Base-by-base conservation (phyloP, 1,140 invertebrate species). In the Calycopis cecrops region DNA sequence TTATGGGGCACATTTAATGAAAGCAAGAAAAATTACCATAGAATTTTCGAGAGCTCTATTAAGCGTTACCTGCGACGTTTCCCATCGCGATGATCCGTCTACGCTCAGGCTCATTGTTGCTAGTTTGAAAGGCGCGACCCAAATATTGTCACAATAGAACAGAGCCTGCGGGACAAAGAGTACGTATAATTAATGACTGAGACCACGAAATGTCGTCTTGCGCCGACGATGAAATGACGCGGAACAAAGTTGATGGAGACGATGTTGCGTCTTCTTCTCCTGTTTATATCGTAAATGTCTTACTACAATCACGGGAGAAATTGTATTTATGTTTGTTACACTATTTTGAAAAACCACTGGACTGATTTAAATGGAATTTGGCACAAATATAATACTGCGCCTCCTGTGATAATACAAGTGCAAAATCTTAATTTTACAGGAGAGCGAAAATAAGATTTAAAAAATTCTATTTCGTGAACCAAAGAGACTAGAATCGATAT, bases 111-210 rank as follows among this genome's bases (percentile, higher is more conserved):
- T 71, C 60, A 79, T 77, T 83, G 77, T 82, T 69, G 59, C 57
- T 59, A 68, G 57, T 73, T 78, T 82, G 72, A 81, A 79, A 79
- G 79, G 69, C 72, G 57, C 71, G 76, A 73, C 74, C 77, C 73
- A 67, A 79, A 82, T 81, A 79, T 82, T 85, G 80, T 82, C 74
- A 84, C 82, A 84, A 84, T 79, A 72, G 72, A 71, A 71, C 56
- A 64, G 75, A 68, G 69, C 65, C 63, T 63, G 57, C 59, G 65
- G 79, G 77, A 85, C 80, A 84, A 84, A 81, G 79, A 76, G 68
- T 60, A 51, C 69, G 74, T 79, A 82, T 85, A 85, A 85, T 84
- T 85, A 85, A 85, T 85, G 77, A 76, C 71, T 60, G 65, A 71
- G 72, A 77, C 77, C 73, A 79, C 70, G 75, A 81, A 77, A 79